Evolutionary conservation across 2,797 vertebrate genomes (phyloP).

Genomic region (Lacerta agilis): DNA sequence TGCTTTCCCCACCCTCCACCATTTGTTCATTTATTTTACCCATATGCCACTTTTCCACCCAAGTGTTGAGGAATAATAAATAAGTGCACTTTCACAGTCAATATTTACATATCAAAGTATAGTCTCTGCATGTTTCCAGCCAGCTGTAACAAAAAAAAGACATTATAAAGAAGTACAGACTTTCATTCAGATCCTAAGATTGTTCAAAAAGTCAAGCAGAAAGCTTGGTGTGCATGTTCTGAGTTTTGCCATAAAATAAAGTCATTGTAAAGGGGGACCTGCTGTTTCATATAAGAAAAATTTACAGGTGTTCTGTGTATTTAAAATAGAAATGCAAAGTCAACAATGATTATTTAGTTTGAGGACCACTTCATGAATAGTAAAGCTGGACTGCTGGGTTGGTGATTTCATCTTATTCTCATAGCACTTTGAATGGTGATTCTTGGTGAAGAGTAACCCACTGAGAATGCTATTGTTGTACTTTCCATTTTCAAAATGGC

Average conservation of each 20-base stretch:
- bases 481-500: not conserved
- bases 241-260: not conserved
- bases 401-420: constrained; percentile 31
- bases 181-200: not conserved
- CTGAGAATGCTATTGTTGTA: not conserved
- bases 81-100: not conserved
- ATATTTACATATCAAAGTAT: constrained; percentile 1
- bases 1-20: not conserved
- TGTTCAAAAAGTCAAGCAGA: not conserved
- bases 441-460: not conserved
- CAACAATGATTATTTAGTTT: not conserved
- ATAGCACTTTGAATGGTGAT: constrained; percentile 3
- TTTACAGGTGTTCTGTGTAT: not conserved
- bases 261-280: not conserved
- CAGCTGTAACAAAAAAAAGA: not conserved
- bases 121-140: not conserved
- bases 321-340: constrained; percentile 28
- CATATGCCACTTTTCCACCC: too few relatives aligned
- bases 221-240: not conserved
- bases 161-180: constrained; percentile 2
- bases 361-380: constrained; percentile 25
- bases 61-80: not conserved
- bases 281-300: constrained; percentile 11
- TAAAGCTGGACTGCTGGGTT: constrained; percentile 46
- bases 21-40: not conserved